Evolutionary conservation across 2,888 invertebrate species (phyloP).

Genomic region (Aromia moschata): DNA sequence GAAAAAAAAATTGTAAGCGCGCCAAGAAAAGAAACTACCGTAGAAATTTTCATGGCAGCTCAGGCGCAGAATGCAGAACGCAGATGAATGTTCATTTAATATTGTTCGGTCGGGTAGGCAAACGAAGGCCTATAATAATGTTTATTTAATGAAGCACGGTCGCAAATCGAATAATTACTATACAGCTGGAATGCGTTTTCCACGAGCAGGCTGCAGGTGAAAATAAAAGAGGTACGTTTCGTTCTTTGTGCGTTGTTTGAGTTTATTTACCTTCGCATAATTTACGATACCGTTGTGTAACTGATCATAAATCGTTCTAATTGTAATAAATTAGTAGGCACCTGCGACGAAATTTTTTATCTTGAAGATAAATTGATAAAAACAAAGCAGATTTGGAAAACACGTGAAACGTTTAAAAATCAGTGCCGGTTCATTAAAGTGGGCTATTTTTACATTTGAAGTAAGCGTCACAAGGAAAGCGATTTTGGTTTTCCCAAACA

Average conservation of each 20-base stretch:
- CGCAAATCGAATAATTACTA: conserved; percentile 13
- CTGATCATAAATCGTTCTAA: conserved; percentile 13
- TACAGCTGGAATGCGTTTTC: neutral
- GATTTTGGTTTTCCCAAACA: no score
- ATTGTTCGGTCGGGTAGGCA: conserved; percentile 17
- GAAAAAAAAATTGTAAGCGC: neutral
- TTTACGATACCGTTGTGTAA: conserved; percentile 18
- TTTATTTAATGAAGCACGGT: conserved; percentile 25
- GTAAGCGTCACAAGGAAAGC: no score
- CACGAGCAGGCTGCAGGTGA: conserved; percentile 1
- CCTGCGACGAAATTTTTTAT: conserved; percentile 14
- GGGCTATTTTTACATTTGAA: no score
- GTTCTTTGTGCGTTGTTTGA: conserved; percentile 1
- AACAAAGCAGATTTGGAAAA: neutral
- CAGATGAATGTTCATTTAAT: conserved; percentile 6
- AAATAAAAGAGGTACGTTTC: conserved; percentile 1
- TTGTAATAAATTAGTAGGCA: conserved; percentile 17
- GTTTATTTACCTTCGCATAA: neutral
- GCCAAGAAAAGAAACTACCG: conserved; percentile 22
- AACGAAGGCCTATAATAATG: conserved; percentile 20
- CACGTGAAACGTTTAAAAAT: neutral
- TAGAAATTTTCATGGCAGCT: conserved; percentile 20
- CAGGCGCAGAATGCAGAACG: neutral
- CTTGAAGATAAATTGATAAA: conserved; percentile 20
- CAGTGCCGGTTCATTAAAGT: no score